A percentile compares a stretch with the other conserved stretches of the same genome.
Evolutionary conservation across 2,797 vertebrate species (phyloP).

Genomic region (Melanotaenia trifasciata): DNA sequence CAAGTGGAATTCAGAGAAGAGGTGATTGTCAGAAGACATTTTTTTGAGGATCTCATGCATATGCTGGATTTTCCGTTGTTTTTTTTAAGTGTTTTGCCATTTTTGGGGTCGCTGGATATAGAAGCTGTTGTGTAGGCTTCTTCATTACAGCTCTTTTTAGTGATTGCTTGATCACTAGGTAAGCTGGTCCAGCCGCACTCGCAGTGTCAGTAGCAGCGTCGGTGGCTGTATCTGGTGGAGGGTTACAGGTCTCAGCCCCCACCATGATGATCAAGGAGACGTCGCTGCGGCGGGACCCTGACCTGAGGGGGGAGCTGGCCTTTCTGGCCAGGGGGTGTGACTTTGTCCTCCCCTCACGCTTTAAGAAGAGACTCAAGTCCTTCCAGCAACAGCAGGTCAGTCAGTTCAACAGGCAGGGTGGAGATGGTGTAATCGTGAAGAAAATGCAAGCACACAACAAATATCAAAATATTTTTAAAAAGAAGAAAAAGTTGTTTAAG

Average conservation of each 20-base stretch:
- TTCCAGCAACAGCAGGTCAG: constrained; percentile 99
- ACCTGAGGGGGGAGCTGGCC: constrained; percentile 97
- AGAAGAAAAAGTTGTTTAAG: neutral
- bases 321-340: constrained; percentile 98
- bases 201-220: constrained; percentile 52
- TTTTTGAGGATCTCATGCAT: constrained; percentile 17
- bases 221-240: constrained; percentile 58
- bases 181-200: constrained; percentile 24
- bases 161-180: constrained; percentile 10
- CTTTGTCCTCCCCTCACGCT: constrained; percentile 97
- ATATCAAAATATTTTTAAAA: neutral
- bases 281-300: constrained; percentile 95
- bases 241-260: constrained; percentile 67
- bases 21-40: constrained; percentile 26
- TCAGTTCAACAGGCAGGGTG: constrained; percentile 50
- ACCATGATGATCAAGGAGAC: constrained; percentile 99
- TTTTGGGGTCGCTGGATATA: constrained; percentile 31
- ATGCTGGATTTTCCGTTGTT: constrained; percentile 34
- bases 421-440: neutral
- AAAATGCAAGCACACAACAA: neutral
- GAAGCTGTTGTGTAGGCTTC: constrained; percentile 29
- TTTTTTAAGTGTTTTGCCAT: constrained; percentile 29
- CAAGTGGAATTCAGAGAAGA: constrained; percentile 30
- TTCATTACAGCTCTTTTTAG: constrained; percentile 8
- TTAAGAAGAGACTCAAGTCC: constrained; percentile 98